Percentiles rank a stretch among this genome's conserved stretches.
These are phyloP conservation scores for Okamejei kenojei DNA, from an alignment of 2,797 vertebrate species.

Conservation along the genomic window DNA sequence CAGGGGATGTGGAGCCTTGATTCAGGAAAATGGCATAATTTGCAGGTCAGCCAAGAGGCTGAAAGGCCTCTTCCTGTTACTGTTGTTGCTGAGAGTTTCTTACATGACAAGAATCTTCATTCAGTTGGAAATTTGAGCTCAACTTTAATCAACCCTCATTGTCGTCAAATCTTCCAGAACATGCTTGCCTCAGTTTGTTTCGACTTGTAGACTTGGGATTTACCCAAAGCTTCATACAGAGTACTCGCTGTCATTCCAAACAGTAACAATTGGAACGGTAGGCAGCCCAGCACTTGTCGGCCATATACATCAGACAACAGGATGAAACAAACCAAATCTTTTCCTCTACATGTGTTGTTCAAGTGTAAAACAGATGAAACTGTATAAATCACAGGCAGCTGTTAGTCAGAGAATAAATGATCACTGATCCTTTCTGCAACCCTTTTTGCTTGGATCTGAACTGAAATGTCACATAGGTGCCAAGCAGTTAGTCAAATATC, in stretches of 20 bases:
- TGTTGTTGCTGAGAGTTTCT: background rate
- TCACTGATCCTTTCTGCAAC: background rate
- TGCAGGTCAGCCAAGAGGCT: background rate
- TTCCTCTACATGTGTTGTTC: background rate
- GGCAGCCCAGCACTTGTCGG: background rate
- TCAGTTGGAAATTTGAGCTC: background rate
- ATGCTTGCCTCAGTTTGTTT: background rate
- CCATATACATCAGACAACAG: background rate
- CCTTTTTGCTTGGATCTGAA: background rate
- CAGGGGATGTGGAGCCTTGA: background rate
- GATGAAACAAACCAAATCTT: background rate
- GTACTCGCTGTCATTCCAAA: background rate
- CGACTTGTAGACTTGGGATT: background rate
- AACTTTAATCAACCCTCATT: background rate
- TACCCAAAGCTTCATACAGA: background rate
- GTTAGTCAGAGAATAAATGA: background rate
- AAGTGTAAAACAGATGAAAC: background rate
- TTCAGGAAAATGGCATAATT: background rate
- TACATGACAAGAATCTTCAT: background rate
- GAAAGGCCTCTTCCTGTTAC: background rate
- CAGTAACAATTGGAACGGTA: background rate
- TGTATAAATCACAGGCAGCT: background rate
- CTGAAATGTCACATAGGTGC: constrained; percentile 17
- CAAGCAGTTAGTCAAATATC: constrained; percentile 17
- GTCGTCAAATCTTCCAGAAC: background rate